Conservation (phyloP, 1,140 invertebrate species). For the Macrocentrus cingulum region DNA sequence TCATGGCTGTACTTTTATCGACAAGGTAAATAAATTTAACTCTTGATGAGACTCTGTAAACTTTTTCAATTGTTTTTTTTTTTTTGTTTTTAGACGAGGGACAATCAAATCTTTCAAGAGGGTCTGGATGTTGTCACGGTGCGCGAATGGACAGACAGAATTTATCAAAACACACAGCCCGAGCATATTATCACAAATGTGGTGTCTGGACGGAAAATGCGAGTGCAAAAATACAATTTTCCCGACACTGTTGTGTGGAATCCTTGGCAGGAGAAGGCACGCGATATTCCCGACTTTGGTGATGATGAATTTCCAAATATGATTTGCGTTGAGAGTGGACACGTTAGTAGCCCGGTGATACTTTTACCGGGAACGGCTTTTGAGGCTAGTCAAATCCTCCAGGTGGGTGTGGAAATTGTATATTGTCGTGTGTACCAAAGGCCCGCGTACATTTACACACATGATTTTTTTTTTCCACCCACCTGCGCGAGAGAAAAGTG, state of each 20-base stretch:
- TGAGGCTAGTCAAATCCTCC: slow-evolving; percentile 83
- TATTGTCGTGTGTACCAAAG: no score
- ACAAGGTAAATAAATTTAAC: slow-evolving; percentile 73
- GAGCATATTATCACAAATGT: slow-evolving; percentile 92
- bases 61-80: background rate
- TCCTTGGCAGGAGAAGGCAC: slow-evolving; percentile 90
- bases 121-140: slow-evolving; percentile 85
- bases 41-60: background rate
- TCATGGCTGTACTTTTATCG: slow-evolving; percentile 87
- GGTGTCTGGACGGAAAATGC: slow-evolving; percentile 87
- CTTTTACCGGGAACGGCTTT: slow-evolving; percentile 84
- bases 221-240: slow-evolving; percentile 91
- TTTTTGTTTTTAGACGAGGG: slow-evolving; percentile 66
- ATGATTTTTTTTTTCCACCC: no score
- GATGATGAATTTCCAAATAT: slow-evolving; percentile 94
- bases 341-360: slow-evolving; percentile 82
- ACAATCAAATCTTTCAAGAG: slow-evolving; percentile 82
- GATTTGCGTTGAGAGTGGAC: slow-evolving; percentile 92
- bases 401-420: no score
- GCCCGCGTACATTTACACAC: no score
- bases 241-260: slow-evolving; percentile 97
- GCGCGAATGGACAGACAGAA: slow-evolving; percentile 87
- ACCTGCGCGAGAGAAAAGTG: no score
- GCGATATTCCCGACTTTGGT: slow-evolving; percentile 90
- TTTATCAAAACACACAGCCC: slow-evolving; percentile 90